phyloP scores from a whole-genome alignment of 2,113 vertebrate genomes.

The Upupa epops region DNA sequence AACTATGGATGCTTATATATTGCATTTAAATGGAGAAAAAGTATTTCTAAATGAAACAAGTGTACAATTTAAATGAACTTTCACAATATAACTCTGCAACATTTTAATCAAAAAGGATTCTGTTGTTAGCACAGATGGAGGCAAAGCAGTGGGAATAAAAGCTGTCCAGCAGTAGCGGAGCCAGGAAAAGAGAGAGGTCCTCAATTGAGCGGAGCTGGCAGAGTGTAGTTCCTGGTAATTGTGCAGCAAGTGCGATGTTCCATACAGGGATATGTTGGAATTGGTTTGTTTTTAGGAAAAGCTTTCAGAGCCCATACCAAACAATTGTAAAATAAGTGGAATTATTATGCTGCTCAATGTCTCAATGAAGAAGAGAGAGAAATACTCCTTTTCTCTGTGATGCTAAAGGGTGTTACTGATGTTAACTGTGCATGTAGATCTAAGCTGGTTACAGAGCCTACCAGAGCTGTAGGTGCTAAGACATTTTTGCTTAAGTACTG shows the following conservation, averaged over 20 bases:
- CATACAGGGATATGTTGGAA: neutral
- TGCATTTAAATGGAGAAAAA: neutral
- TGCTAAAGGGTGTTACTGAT: neutral
- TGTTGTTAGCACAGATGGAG: conserved; percentile 60
- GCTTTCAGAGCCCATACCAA: neutral
- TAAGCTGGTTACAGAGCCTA: neutral
- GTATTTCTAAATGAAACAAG: neutral
- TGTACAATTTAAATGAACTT: neutral
- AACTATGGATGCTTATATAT: neutral
- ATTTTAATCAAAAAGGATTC: conserved; percentile 58
- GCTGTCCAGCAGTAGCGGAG: conserved; percentile 28
- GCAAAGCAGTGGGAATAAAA: conserved; percentile 18
- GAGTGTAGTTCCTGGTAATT: neutral
- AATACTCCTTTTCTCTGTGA: neutral
- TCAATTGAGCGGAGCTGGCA: conserved; percentile 41
- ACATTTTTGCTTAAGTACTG: neutral
- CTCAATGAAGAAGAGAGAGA: neutral
- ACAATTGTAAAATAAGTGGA: neutral
- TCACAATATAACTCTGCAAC: conserved; percentile 13
- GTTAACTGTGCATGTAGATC: neutral
- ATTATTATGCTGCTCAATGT: neutral
- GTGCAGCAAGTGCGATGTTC: neutral
- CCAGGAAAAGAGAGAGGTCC: conserved; percentile 31
- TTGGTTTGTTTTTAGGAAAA: conserved; percentile 16
- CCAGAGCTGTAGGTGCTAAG: neutral